Base-by-base conservation (phyloP, 2,797 vertebrate genomes). In the Eptatretus atami region DNA sequence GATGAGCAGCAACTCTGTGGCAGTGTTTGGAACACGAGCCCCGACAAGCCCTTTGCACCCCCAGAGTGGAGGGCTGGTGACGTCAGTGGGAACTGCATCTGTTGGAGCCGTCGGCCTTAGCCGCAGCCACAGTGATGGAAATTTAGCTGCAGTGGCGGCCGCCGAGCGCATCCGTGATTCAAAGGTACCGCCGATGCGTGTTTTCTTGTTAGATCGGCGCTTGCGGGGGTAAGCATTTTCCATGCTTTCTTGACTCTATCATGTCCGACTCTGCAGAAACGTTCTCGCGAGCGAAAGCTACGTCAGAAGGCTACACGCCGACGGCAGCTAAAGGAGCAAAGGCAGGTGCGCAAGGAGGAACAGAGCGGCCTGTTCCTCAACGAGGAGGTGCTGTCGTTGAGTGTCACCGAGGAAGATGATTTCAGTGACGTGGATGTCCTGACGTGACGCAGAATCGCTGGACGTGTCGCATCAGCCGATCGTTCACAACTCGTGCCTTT, bases 111-210 rank as follows among this genome's bases (percentile, higher is more conserved):
- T 86, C 70, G 90, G 82, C 78, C 88, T 98, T 72, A 98, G 90
- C 74, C 80, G 85, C 68, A 86, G 87, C 0, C 83, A 92, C 77
- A 98, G 92, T 1, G 90, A 98, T 31, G 86, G 90, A n/a, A 98
- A 95, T 75, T 73, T 98, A 64, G 86, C 80, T 44, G 31, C 31
- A 52, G 73, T 86, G 25, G 86, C 81, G 19, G 88, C 90, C 53
- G 87, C 90, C 1, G 92, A 98, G 68, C 80, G 88, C 66, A 96
- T 98, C 73, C 77, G 92, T 68, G 88, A 98, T 77, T 96, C 92
- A 55, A 96, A 98, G 81, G 83, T 85, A 77, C 74, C 64, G 63
- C 66, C 57, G 70, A 14, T 9, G 6, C 52, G 13, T 13, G 25
- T 11, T 12, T 24, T 63, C 13, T 2, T 19, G 19, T 19, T 19